Evolutionary conservation across 2,888 invertebrate genomes (phyloP), one percentile per base, ranked within the genome.

Genomic region (Epinotia bilunana): DNA sequence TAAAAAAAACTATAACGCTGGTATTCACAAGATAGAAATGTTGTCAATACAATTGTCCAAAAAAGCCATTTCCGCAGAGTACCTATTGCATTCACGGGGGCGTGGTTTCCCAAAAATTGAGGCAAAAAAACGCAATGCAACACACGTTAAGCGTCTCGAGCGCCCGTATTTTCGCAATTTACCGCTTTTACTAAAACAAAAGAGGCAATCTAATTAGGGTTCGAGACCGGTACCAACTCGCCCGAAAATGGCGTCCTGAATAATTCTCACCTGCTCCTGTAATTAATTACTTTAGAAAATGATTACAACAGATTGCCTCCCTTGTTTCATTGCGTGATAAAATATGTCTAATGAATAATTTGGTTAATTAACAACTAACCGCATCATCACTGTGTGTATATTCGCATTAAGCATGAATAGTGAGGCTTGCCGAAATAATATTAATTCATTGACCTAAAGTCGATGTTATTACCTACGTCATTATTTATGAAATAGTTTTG

Each of bases 271-370:
- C 74, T 73, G 73, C 65, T 55, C 20, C 60, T 13, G 53, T 76
- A 76, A 76, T 76, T 71, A 76, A 76, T 75, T 72, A 75, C 67
- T 28, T 75, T 75, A 72, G 61, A 72, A 72, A 75, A 75, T 75
- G 75, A 75, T 75, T 72, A 75, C 75, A 75, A 75, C 71, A 75
- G 65, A 75, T 75, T 75, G 75, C 72, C 67, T 49, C 71, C 71
- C 55, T 57, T 75, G 65, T 61, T 75, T 65, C 43, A 65, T 67
- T 75, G 53, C 67, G 65, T 75, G 55, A 9, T 71, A 71, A 70
- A 71, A 74, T 46, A 43, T 72, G 75, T 72, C 61, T 55, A 71
- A 65, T 65, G 43, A 65, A 71, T 74, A 71, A 74, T 61, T 70
- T 53, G 49, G 58, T 65, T 72, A 67, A 75, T 72, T 67, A 75